A percentile compares a stretch with the other conserved stretches of the same genome.
Conservation (phyloP, 2,113 vertebrate genomes). For the Hassar affinis region DNA sequence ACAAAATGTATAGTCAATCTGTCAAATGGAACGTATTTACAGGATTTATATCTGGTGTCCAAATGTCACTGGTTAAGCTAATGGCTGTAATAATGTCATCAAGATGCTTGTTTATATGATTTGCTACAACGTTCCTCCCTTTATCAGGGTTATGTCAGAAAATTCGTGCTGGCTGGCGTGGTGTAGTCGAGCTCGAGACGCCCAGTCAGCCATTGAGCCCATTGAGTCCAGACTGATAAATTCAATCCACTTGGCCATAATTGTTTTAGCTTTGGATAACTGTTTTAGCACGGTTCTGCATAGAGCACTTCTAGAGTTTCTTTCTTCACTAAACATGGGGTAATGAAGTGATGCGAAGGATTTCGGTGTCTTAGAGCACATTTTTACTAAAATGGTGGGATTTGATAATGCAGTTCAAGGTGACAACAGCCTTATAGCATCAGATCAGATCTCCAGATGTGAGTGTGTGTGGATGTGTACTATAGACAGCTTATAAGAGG, state of each 20-base stretch:
- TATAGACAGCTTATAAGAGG: constrained; percentile 8
- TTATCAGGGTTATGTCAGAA: too few species aligned
- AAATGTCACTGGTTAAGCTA: too few species aligned
- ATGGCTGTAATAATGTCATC: too few species aligned
- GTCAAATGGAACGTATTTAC: too few species aligned
- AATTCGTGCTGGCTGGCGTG: too few species aligned
- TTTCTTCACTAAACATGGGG: neutral
- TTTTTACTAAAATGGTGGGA: neutral
- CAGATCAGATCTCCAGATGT: neutral
- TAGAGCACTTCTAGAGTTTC: neutral
- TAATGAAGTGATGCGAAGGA: neutral
- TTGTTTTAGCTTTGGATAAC: neutral
- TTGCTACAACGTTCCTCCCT: too few species aligned
- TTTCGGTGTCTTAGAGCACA: neutral
- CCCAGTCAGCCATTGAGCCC: too few species aligned
- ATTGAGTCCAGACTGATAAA: too few species aligned
- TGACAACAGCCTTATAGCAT: neutral
- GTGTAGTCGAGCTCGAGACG: too few species aligned
- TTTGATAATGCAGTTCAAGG: neutral
- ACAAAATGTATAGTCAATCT: too few species aligned
- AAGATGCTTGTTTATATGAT: too few species aligned
- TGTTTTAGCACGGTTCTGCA: neutral
- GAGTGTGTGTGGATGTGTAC: constrained; percentile 46
- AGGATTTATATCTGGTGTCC: too few species aligned
- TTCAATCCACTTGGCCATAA: neutral